Conservation (phyloP, 1,140 invertebrate species). For the Cotesia glomerata region DNA sequence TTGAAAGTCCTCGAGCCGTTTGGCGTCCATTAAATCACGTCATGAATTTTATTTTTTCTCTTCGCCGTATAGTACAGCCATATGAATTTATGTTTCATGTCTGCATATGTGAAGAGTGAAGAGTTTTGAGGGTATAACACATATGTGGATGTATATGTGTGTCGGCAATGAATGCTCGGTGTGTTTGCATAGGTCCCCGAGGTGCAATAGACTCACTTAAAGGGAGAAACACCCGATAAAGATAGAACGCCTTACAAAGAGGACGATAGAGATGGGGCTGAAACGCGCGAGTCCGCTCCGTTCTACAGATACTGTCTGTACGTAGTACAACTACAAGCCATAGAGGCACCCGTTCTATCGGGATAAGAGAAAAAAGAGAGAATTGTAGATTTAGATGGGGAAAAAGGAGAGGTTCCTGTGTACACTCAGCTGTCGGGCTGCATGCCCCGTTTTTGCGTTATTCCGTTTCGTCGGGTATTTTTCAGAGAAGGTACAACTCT, state of each 20-base stretch:
- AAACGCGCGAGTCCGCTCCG: neutral
- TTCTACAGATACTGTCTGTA: neutral
- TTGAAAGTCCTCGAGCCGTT: conserved; percentile 20
- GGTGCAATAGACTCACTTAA: conserved; percentile 32
- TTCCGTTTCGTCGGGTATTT: neutral
- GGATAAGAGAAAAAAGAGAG: conserved; percentile 24
- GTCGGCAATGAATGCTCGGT: conserved; percentile 38
- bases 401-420: conserved; percentile 34
- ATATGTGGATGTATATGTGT: conserved; percentile 14
- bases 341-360: conserved; percentile 1
- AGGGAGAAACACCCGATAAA: conserved; percentile 12
- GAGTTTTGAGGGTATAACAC: conserved; percentile 29
- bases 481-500: conserved; percentile 10
- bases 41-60: conserved; percentile 13
- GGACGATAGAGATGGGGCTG: conserved; percentile 22
- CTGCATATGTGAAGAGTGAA: neutral
- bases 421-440: conserved; percentile 48
- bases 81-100: conserved; percentile 15
- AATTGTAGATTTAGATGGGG: neutral
- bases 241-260: conserved; percentile 1
- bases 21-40: conserved; percentile 40
- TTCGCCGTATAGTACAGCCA: neutral
- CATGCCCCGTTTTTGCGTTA: conserved; percentile 34
- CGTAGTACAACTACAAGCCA: neutral
- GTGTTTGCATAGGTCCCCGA: conserved; percentile 44